Evolutionary conservation across 2,797 vertebrate species (phyloP).

Genomic region (Catharus ustulatus): DNA sequence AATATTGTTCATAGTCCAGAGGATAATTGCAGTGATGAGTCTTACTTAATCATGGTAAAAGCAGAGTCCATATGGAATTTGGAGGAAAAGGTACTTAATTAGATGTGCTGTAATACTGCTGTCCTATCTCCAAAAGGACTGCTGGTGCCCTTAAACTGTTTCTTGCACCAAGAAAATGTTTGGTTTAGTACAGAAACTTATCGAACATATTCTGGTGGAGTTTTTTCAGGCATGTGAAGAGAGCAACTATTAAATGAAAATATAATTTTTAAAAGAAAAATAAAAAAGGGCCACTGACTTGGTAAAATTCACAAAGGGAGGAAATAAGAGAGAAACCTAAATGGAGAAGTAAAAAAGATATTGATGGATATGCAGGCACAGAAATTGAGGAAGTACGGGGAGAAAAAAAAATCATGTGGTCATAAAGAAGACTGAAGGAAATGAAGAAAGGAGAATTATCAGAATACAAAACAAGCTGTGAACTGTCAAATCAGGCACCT

Average conservation of each 20-base stretch:
- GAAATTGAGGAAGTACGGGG: neutral
- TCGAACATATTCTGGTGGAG: neutral
- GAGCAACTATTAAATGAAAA: neutral
- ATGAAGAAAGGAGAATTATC: neutral
- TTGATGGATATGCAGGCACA: neutral
- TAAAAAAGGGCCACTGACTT: neutral
- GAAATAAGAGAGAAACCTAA: neutral
- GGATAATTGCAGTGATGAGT: constrained; percentile 10
- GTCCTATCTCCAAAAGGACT: neutral
- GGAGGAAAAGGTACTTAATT: constrained; percentile 36
- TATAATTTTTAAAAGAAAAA: neutral
- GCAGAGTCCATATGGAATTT: neutral
- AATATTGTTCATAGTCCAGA: constrained; percentile 41
- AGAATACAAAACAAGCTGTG: neutral
- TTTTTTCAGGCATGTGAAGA: fast-evolving
- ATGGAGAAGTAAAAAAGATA: neutral
- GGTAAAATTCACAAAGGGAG: neutral
- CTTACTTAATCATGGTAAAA: constrained; percentile 45
- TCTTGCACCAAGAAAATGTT: neutral
- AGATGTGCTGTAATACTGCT: neutral
- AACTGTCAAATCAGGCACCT: neutral
- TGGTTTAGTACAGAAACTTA: neutral
- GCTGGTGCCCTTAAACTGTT: neutral
- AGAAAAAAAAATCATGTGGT: neutral
- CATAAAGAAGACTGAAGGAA: neutral